Conservation (phyloP, 2,113 vertebrate species). For the Nyctereutes procyonoides region DNA sequence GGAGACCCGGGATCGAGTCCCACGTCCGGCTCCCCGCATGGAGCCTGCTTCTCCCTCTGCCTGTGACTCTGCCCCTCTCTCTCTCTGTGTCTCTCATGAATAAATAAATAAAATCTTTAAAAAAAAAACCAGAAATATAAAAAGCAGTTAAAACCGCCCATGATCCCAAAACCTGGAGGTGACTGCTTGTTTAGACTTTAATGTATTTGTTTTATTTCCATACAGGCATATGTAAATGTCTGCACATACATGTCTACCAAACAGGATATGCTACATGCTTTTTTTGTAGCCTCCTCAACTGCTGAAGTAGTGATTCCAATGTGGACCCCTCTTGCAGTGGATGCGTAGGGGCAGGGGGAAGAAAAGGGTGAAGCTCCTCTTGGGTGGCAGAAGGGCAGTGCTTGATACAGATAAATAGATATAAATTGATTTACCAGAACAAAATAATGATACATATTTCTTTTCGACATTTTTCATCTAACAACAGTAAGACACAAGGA, state of each 20-base stretch:
- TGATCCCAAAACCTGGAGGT: neutral
- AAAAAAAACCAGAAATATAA: neutral
- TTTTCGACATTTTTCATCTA: neutral
- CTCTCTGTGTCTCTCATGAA: too few relatives aligned
- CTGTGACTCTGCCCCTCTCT: too few relatives aligned
- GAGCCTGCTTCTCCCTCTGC: too few relatives aligned
- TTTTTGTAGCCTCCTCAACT: neutral
- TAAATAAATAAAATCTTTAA: too few relatives aligned
- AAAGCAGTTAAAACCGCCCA: conserved; percentile 16
- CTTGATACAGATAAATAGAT: neutral
- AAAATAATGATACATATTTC: conserved; percentile 9
- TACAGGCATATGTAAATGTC: neutral
- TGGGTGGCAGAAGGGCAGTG: neutral
- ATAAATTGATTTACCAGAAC: neutral
- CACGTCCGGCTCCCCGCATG: too few relatives aligned
- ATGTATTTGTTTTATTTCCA: neutral
- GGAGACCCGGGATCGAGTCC: too few relatives aligned
- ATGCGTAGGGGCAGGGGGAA: neutral
- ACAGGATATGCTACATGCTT: neutral
- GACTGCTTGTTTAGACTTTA: conserved; percentile 9
- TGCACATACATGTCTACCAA: neutral
- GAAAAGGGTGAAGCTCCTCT: neutral
- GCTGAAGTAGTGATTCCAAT: neutral
- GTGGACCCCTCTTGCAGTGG: neutral
- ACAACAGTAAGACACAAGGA: neutral